A percentile compares a stretch with the other conserved stretches of the same genome.
These are phyloP conservation scores for Guaruba guarouba DNA, from an alignment of 2,113 vertebrate species.

Conservation along the genomic window DNA sequence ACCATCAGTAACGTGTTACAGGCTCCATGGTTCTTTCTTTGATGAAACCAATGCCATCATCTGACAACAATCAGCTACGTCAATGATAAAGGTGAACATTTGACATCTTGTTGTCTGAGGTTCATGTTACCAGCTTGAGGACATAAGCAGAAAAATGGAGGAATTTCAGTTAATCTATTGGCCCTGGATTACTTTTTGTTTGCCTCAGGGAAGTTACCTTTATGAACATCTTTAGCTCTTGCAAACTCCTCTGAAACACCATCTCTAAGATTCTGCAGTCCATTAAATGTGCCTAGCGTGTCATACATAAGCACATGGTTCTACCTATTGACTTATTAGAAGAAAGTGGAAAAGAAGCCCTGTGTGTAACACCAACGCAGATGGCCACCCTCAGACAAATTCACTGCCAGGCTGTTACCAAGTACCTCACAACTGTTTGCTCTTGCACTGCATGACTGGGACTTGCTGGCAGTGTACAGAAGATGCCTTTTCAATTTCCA, in stretches of 20 bases:
- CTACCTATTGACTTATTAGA: slow-evolving; percentile 13
- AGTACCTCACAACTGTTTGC: neutral
- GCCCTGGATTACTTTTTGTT: neutral
- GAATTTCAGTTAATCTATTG: neutral
- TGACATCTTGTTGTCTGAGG: neutral
- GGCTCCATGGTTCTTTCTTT: neutral
- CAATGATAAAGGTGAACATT: neutral
- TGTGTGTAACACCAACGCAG: neutral
- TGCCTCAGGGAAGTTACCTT: neutral
- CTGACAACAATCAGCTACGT: neutral
- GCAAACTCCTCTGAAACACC: neutral
- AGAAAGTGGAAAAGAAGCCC: neutral
- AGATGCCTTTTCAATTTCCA: neutral
- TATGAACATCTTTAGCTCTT: neutral
- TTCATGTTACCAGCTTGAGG: neutral
- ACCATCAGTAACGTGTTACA: neutral
- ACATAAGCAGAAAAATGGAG: neutral
- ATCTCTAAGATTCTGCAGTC: neutral
- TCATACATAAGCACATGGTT: neutral
- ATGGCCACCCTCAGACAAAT: neutral
- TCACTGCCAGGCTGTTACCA: neutral
- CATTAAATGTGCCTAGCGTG: neutral
- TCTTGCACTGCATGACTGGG: neutral
- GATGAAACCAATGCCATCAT: neutral
- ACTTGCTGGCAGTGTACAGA: neutral